Conservation (phyloP, 92 coral and sea anemone species). For the Palythoa grandis region DNA sequence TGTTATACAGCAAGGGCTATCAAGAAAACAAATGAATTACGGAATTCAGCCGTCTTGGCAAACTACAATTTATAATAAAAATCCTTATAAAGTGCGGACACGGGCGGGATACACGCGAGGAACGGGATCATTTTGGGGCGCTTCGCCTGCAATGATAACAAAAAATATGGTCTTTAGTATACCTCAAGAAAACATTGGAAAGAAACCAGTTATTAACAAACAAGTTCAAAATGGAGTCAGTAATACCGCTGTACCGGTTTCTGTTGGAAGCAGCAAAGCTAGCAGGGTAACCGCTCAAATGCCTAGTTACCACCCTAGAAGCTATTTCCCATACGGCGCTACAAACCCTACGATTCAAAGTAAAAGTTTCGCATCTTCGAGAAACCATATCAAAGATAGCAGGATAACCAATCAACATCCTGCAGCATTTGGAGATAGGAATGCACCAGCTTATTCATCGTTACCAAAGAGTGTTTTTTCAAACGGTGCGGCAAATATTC, state of each 20-base stretch:
- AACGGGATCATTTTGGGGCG: constrained; percentile 19
- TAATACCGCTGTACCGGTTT: neutral
- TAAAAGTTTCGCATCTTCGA: neutral
- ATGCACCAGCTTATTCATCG: neutral
- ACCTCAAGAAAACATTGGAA: neutral
- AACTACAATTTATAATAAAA: neutral
- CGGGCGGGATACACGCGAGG: neutral
- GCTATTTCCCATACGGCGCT: neutral
- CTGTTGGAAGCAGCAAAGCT: neutral
- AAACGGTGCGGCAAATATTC: neutral
- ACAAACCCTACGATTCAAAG: neutral
- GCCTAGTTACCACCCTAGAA: neutral
- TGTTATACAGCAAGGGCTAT: neutral
- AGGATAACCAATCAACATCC: neutral
- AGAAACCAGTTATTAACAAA: neutral
- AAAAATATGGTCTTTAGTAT: neutral
- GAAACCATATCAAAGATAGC: neutral
- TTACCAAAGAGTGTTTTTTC: neutral
- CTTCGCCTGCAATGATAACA: neutral
- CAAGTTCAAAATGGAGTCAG: neutral
- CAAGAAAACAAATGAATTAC: constrained; percentile 4
- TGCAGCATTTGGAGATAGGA: neutral
- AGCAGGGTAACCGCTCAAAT: constrained; percentile 7
- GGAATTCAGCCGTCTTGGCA: neutral
- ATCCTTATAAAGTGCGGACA: neutral